Evolutionary conservation across 1,140 invertebrate species (phyloP).

Genomic region (Lasioglossum albipes): DNA sequence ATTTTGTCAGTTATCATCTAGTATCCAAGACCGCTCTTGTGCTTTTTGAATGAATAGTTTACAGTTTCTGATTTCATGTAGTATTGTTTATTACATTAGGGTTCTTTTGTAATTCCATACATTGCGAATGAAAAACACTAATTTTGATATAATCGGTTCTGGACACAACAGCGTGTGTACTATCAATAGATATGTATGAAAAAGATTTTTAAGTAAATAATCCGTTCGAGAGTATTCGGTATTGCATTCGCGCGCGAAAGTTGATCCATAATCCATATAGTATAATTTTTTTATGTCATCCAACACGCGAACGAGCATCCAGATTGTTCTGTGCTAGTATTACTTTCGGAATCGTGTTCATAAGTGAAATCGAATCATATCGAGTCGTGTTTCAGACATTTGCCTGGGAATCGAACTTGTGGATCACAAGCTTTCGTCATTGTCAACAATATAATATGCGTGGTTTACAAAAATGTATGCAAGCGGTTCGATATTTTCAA

Average conservation of each 20-base stretch:
- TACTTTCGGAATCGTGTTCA: slow-evolving; percentile 32
- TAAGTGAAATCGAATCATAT: slow-evolving; percentile 36
- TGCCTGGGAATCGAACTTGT: background rate
- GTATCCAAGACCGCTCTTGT: too few relatives aligned
- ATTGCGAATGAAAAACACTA: too few relatives aligned
- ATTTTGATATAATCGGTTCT: background rate
- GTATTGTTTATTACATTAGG: too few relatives aligned
- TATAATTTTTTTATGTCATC: slow-evolving; percentile 20
- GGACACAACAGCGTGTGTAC: background rate
- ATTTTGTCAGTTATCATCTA: too few relatives aligned
- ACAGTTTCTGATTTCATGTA: too few relatives aligned
- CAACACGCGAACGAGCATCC: slow-evolving; percentile 14
- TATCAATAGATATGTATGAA: too few relatives aligned
- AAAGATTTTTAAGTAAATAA: background rate
- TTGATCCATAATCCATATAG: slow-evolving; percentile 2
- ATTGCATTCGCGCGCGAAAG: slow-evolving; percentile 15
- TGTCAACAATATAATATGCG: background rate
- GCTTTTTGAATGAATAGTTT: too few relatives aligned
- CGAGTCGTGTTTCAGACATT: slow-evolving; percentile 37
- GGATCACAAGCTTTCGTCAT: background rate
- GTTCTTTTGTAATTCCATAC: too few relatives aligned
- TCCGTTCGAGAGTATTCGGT: background rate
- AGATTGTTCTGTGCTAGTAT: slow-evolving; percentile 30
- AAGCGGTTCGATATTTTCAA: background rate
- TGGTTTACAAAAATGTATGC: slow-evolving; percentile 14